phyloP scores from a whole-genome alignment of 1,140 invertebrate genomes.

The Eciton burchellii region DNA sequence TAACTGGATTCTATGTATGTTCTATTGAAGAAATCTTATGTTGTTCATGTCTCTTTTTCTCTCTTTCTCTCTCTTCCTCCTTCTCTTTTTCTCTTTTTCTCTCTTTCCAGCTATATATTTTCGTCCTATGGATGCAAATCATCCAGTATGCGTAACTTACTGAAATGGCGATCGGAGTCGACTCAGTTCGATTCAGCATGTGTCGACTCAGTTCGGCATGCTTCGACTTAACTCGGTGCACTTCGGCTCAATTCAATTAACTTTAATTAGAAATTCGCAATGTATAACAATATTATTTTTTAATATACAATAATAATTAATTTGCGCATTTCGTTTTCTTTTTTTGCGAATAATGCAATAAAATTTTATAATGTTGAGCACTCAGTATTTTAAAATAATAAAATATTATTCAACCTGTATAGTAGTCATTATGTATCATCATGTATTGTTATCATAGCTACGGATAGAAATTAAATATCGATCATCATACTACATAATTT shows the following conservation, averaged over 20 bases:
- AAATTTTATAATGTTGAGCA: too few species aligned
- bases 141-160: conserved; percentile 3
- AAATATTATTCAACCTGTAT: background rate
- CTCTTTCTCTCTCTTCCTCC: too few species aligned
- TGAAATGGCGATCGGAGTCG: conserved; percentile 18
- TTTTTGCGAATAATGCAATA: background rate
- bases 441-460: background rate
- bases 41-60: conserved; percentile 25
- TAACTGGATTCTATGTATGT: background rate
- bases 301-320: background rate
- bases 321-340: background rate
- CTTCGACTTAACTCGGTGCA: background rate
- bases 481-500: background rate
- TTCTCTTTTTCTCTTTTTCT: background rate
- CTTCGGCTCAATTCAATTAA: background rate
- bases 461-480: background rate
- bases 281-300: background rate
- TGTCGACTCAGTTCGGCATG: background rate
- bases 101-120: background rate
- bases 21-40: background rate
- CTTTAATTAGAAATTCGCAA: background rate
- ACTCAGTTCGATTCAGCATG: background rate
- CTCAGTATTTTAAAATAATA: background rate
- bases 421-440: background rate
- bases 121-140: background rate